Evolutionary conservation across 1,140 invertebrate genomes (phyloP), one percentile per base, ranked within the genome.

Genomic region (Cherax destructor): DNA sequence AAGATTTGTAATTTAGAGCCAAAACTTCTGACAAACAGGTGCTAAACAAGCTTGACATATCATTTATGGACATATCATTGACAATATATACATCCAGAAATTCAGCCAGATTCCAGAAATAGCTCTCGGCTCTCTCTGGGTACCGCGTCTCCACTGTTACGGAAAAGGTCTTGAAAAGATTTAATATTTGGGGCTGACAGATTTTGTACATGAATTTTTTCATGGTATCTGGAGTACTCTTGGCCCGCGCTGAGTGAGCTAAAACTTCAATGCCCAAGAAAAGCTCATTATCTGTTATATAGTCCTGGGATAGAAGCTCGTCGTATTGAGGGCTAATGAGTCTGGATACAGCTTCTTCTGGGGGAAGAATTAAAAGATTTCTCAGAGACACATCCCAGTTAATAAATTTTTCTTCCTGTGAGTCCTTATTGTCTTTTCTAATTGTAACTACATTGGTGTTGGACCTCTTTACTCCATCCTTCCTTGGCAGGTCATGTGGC

Each of bases 71-170:
- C 2, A 79, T 69, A 4, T 65, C 41, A 10, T 65, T n/a, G 4
- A 49, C 59, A 7, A 91, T 69, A 50, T 86, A 91, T 18, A 80
- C 21, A 41, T 91, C 88, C 9, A 91, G 59, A 69, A 91, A 91
- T 21, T 91, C 83, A 4, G 83, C 88, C 50, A 91, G 65, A 16
- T 91, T 59, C 88, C 88, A 91, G 83, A 91, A 91, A 24, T 91
- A 91, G 7, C 83, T 83, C 88, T 91, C 88, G 0, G 81, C 88
- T 52, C 88, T 77, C 50, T 78, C 83, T 9, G 74, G 83, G 30
- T 85, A 79, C 16, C 56, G 41, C 69, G 30, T 69, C n/a, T 91
- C 88, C 11, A 91, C 83, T 2, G 88, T 85, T 52, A 84, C 83
- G 16, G 88, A 61, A 30, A 85, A 91, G 7, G 83, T 47, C 47